Base-by-base conservation (phyloP, 2,797 vertebrate genomes). In the Trachops cirrhosus region DNA sequence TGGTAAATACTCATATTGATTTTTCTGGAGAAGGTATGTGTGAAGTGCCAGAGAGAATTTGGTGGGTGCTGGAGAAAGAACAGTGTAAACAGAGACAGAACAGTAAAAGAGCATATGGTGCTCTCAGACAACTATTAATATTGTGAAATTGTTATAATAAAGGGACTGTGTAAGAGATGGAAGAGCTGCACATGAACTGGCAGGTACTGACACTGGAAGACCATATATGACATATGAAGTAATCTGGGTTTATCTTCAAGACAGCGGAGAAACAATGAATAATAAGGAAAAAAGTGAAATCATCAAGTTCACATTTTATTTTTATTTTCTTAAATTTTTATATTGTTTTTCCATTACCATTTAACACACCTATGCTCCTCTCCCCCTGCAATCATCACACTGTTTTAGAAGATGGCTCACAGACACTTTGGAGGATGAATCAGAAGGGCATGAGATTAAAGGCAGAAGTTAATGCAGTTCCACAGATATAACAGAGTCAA, bases 361-460 rank as follows among this genome's bases (percentile, higher is more conserved):
- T 24, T 62, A 62, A 29, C 59, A 32, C 59, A 62, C 26, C 29
- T 59, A 62, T 15, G 29, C 26, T 12, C 59, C 59, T 32, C 59
- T 9, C 29, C 11, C 29, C 12, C 59, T 62, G 59, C 10, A 32
- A 32, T 32, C 59, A 62, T 26, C 59, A 62, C 29, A 62, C 59
- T 32, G 26, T 91, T 90, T 94, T 75, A 75, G 39, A 94, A 95
- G 75, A 79, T 74, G 67, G 39, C 39, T 44, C 70, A 73, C 68
- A 74, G 39, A 77, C 75, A 80, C 39, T 93, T 11, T 89, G 62
- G 39, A 94, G 59, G 88, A 90, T 82, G 78, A 85, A 91, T 85
- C 62, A 89, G 50, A 93, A 86, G 34, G 73, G 3, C 52, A 84
- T 92, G 88, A 96, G 91, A 92, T 95, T 95, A 90, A 92, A 92